These are phyloP conservation scores for Anadara kagoshimensis DNA, from an alignment of 1,140 invertebrate species.

Conservation along the genomic window DNA sequence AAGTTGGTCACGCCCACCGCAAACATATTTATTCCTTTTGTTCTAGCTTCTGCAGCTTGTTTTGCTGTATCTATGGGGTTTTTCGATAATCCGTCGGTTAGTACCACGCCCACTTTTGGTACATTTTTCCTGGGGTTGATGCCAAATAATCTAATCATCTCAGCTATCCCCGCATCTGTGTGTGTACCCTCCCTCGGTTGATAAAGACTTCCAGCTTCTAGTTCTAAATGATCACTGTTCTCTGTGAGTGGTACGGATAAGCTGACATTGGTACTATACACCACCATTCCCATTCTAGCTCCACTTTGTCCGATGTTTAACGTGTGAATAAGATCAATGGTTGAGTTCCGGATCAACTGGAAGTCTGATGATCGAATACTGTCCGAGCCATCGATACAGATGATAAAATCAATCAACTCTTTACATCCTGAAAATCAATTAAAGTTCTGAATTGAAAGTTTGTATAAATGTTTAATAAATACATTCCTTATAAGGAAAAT, in stretches of 20 bases:
- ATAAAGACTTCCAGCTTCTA: slow-evolving; percentile 5
- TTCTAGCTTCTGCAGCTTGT: slow-evolving; percentile 38
- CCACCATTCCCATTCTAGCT: slow-evolving; percentile 42
- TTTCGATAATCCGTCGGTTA: slow-evolving; percentile 51
- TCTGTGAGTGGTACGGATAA: slow-evolving; percentile 7
- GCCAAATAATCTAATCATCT: slow-evolving; percentile 28
- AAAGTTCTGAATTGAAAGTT: no score
- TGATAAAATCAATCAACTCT: slow-evolving; percentile 38
- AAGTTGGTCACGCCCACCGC: slow-evolving; percentile 38
- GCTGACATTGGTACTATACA: slow-evolving; percentile 37
- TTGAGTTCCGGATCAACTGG: slow-evolving; percentile 23
- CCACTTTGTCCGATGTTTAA: slow-evolving; percentile 36
- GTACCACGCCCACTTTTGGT: slow-evolving; percentile 50
- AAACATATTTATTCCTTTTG: slow-evolving; percentile 43
- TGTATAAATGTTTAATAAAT: no score
- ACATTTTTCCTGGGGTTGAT: slow-evolving; percentile 27
- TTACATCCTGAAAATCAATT: slow-evolving; percentile 35
- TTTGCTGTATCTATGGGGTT: slow-evolving; percentile 25
- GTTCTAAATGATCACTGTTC: slow-evolving; percentile 14
- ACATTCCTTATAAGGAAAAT: no score
- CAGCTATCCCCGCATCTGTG: slow-evolving; percentile 28
- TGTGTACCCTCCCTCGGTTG: slow-evolving; percentile 29
- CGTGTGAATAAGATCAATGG: slow-evolving; percentile 22
- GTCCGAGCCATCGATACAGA: slow-evolving; percentile 49
- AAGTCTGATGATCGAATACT: slow-evolving; percentile 40